phyloP scores from a whole-genome alignment of 2,797 vertebrate species.

The Otus scops region DNA sequence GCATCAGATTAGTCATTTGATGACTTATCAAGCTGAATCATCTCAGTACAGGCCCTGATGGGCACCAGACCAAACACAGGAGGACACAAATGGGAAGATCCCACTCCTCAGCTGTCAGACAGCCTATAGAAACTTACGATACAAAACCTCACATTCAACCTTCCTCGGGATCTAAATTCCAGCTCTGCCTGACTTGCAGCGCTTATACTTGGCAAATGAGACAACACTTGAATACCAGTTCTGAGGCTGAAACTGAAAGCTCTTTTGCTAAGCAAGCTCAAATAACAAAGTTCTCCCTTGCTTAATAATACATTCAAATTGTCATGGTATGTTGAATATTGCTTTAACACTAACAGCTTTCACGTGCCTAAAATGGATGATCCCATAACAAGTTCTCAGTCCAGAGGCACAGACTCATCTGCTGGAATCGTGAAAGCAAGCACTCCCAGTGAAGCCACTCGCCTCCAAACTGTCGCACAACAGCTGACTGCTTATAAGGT shows the following conservation, averaged over 20 bases:
- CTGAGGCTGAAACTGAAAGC: neutral
- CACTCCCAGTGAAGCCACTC: neutral
- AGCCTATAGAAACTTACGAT: neutral
- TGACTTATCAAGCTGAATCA: neutral
- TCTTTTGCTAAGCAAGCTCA: neutral
- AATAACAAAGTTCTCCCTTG: neutral
- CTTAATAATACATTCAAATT: neutral
- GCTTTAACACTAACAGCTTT: neutral
- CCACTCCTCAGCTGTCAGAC: neutral
- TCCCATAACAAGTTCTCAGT: neutral
- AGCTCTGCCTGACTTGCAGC: neutral
- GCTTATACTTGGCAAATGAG: neutral
- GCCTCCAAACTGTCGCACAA: neutral
- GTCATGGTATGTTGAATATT: neutral
- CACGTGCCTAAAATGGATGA: neutral
- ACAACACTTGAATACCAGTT: neutral
- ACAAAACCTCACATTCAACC: neutral
- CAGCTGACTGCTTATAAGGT: neutral
- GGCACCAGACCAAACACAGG: neutral
- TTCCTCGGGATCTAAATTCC: neutral
- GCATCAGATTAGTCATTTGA: neutral
- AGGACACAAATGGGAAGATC: neutral
- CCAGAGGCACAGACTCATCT: neutral
- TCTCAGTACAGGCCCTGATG: rapidly evolving
- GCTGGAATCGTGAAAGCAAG: neutral